Evolutionary conservation across 2,888 invertebrate genomes (phyloP), one percentile per base, ranked within the genome.

Genomic region (Chalcis sispes): DNA sequence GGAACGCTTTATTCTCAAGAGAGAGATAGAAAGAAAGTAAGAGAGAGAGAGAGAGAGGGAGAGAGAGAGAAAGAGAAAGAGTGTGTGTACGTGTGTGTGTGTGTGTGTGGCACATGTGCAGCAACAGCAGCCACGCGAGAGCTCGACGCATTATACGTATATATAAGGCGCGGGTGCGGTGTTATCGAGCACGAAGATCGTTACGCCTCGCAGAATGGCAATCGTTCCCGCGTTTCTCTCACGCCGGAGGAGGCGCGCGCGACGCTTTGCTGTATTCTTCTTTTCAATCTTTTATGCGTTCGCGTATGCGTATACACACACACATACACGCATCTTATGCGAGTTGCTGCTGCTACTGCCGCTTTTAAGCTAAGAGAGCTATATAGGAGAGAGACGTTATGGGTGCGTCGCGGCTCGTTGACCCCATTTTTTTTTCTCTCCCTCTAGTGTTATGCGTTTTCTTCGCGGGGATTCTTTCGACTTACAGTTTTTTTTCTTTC

Each of bases 171-270:
- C 42, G 29, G 20, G 40, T 3, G 58, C 36, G 3, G 36, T 4
- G 20, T 25, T 70, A 71, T 71, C 71, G 50, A 61, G 18, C 58
- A 20, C 36, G 62, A 23, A 29, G 62, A 65, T 72, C 72, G 72
- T 72, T 72, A 72, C 71, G 71, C 62, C 42, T 72, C 62, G 65
- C 65, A 65, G 72, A 72, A 36, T 65, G 40, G 40, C 70, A 50
- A 59, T 71, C 36, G 32, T 8, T n/a, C n/a, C 27, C 13, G 20
- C 36, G 20, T 25, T 20, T 61, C 52, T 70, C 70, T 61, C 61
- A 62, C 20, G 50, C 27, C 32, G 3, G 42, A 8, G 42, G 7
- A 13, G 2, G 15, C 15, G 15, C 15, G 15, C 15, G 15, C 4
- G 42, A 42, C 13, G 15, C 42, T 36, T 36, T 36, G 10, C n/a